Percentiles rank a stretch among this genome's conserved stretches.
Evolutionary conservation across 1,140 invertebrate genomes (phyloP).

Genomic region (Daktulosphaira vitifoliae): DNA sequence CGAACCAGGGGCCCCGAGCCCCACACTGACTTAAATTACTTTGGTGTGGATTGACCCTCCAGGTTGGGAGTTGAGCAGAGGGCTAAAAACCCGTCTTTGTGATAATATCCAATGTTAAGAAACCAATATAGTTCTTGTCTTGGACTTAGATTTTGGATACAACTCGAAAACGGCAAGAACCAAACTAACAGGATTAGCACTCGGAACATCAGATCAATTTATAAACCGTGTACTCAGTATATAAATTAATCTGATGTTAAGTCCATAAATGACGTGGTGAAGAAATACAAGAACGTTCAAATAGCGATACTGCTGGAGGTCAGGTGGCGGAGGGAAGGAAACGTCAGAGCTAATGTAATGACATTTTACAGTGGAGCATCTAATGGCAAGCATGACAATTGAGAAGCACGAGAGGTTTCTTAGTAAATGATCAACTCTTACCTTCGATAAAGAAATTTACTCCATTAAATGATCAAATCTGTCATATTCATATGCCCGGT

Average conservation of each 20-base stretch:
- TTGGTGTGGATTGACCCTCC: no score
- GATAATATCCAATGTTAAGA: not conserved
- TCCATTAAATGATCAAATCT: not conserved
- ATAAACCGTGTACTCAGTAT: not conserved
- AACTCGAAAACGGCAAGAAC: not conserved
- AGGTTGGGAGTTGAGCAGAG: no score
- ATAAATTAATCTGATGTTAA: no score
- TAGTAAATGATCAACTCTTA: slow-evolving; percentile 3
- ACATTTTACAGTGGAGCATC: not conserved
- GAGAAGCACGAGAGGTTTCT: not conserved
- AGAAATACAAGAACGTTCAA: slow-evolving; percentile 10
- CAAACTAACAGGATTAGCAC: not conserved
- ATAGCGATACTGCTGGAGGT: slow-evolving; percentile 1
- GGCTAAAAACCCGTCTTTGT: not conserved
- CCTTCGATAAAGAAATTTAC: slow-evolving; percentile 16
- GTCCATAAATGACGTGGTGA: not conserved
- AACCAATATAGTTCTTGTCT: not conserved
- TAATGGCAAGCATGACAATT: slow-evolving; percentile 6
- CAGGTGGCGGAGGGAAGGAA: not conserved
- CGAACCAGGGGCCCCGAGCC: no score
- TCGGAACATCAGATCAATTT: slow-evolving; percentile 3
- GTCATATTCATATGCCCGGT: slow-evolving; percentile 1
- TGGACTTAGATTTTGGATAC: not conserved
- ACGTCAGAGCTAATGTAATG: not conserved
- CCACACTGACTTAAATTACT: no score